phyloP scores from a whole-genome alignment of 2,113 vertebrate genomes.

The Mormyrus lacerda region DNA sequence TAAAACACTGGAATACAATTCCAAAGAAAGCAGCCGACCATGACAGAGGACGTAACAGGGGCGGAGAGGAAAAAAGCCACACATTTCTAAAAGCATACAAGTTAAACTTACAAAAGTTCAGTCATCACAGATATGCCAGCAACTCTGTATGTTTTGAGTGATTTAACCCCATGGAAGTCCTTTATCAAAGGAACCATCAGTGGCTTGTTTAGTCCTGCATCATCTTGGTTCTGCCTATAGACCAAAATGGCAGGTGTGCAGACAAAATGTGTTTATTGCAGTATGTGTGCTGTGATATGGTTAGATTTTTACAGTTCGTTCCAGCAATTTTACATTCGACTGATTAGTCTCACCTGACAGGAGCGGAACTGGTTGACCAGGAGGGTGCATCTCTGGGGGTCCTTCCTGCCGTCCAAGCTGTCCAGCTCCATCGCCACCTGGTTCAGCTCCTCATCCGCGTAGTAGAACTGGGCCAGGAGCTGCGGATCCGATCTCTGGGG shows the following conservation, averaged over 20 bases:
- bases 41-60: background rate
- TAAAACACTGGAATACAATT: background rate
- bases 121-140: background rate
- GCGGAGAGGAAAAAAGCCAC: background rate
- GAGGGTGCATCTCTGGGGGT: slow-evolving; percentile 90
- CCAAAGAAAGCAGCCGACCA: background rate
- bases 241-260: background rate
- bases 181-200: background rate
- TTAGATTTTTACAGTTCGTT: background rate
- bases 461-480: slow-evolving; percentile 95
- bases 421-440: slow-evolving; percentile 93
- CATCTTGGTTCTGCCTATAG: background rate
- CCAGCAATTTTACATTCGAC: background rate
- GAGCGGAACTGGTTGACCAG: slow-evolving; percentile 96
- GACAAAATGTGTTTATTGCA: background rate
- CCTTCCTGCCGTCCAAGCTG: slow-evolving; percentile 89
- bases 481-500: slow-evolving; percentile 87
- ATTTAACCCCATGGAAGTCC: background rate
- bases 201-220: background rate
- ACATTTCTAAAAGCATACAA: background rate
- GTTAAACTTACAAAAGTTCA: background rate
- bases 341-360: slow-evolving; percentile 74
- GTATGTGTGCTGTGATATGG: background rate
- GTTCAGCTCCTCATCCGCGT: slow-evolving; percentile 93
- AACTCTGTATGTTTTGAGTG: background rate